These are phyloP conservation scores for Tachysurus vachellii DNA, from an alignment of 2,113 vertebrate genomes.

Conservation along the genomic window DNA sequence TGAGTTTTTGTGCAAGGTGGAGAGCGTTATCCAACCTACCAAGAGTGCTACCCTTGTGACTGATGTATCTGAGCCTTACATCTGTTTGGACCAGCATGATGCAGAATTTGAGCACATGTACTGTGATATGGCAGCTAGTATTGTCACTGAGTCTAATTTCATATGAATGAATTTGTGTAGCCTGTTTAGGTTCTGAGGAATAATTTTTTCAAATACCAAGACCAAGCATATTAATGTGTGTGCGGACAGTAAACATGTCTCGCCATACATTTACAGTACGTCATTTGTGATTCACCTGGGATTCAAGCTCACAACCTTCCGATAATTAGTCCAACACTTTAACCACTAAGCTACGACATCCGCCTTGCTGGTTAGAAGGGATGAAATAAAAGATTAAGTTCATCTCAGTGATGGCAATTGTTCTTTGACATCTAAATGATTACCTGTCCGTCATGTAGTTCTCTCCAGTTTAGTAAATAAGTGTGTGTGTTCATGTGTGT, in stretches of 20 bases:
- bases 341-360: too few relatives aligned
- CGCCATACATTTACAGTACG: too few relatives aligned
- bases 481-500: constrained; percentile 24
- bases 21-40: not conserved
- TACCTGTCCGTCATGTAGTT: not conserved
- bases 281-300: not conserved
- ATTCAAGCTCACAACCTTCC: too few relatives aligned
- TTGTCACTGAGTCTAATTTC: not conserved
- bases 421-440: not conserved
- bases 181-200: not conserved
- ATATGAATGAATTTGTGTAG: not conserved
- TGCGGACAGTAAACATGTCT: not conserved
- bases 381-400: not conserved
- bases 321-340: too few relatives aligned
- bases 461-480: not conserved
- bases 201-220: not conserved
- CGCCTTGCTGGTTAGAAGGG: not conserved
- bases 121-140: not conserved
- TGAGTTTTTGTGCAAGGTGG: not conserved
- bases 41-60: not conserved
- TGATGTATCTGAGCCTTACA: not conserved
- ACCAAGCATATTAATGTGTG: not conserved
- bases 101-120: not conserved
- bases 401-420: not conserved
- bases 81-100: not conserved